Base-by-base conservation (phyloP, 2,888 invertebrate genomes). In the Parnassius apollo region DNA sequence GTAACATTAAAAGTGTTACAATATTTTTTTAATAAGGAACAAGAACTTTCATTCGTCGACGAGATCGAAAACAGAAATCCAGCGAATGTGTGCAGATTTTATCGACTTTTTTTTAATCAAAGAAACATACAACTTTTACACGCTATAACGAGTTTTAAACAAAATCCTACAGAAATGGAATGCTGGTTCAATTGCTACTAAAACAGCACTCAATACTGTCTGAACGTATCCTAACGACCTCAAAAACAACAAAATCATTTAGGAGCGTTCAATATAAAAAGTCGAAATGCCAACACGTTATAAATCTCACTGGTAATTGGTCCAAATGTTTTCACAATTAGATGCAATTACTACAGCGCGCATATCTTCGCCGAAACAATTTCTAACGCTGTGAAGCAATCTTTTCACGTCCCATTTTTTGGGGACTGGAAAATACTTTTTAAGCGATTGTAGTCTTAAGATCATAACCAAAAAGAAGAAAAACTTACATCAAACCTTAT, bases 241-340 rank as follows among this genome's bases (percentile, higher is more conserved):
- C 25, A 45, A 46, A 42, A 51, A 51, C 12, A 49, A 61, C 57
- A 35, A 44, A 56, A 53, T 52, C 46, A 35, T 56, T 45, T 45
- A 58, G 54, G n/a, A 53, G 42, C 52, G 58, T 54, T 13, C 53
- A 44, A 42, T 45, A 42, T 18, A 62, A 58, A 62, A 62, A 53
- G 50, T 10, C 45, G 25, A 45, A 50, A 62, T 58, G 62, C 58
- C 58, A 58, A 35, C 62, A 62, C 62, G 54, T 62, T 50, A 62
- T 62, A 62, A 62, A 62, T 62, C 62, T 54, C 35, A 54, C 62
- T 54, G 44, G 58, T 62, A 62, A 62, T 62, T 62, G 62, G 62
- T 25, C 54, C 25, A 54, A 58, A 54, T 62, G 48, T 50, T 62
- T 62, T 58, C 58, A 62, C 62, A 62, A 62, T 58, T 55, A 55